These are phyloP conservation scores for Cancer borealis DNA, from an alignment of 2,888 invertebrate genomes.

Conservation along the genomic window DNA sequence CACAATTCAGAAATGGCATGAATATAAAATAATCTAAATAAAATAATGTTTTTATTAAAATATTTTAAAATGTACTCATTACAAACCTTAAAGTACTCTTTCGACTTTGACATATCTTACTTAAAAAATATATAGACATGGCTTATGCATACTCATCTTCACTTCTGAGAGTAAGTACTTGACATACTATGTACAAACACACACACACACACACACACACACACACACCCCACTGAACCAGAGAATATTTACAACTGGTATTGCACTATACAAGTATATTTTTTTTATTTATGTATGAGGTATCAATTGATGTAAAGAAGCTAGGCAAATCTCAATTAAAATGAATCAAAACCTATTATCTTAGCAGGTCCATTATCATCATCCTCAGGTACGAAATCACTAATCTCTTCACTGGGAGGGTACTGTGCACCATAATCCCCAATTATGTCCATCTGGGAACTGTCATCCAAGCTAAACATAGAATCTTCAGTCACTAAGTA, in stretches of 20 bases:
- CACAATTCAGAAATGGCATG: not conserved
- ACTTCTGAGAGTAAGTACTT: slow-evolving; percentile 49
- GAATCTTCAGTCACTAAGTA: slow-evolving; percentile 65
- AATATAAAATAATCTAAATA: slow-evolving; percentile 41
- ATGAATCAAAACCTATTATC: slow-evolving; percentile 75
- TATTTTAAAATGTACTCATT: slow-evolving; percentile 9
- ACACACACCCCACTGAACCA: not conserved
- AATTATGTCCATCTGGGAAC: slow-evolving; percentile 68
- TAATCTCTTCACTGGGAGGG: slow-evolving; percentile 67
- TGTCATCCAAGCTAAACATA: slow-evolving; percentile 73
- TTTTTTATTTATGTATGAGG: slow-evolving; percentile 58
- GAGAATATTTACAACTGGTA: slow-evolving; percentile 66
- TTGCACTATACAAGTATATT: slow-evolving; percentile 64
- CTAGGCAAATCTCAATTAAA: slow-evolving; percentile 69
- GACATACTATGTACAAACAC: slow-evolving; percentile 35
- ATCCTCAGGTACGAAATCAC: slow-evolving; percentile 74
- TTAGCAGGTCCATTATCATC: slow-evolving; percentile 75
- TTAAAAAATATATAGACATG: slow-evolving; percentile 17
- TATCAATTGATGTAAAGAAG: slow-evolving; percentile 55
- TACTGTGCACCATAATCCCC: slow-evolving; percentile 65
- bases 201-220: slow-evolving; percentile 47
- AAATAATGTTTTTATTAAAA: slow-evolving; percentile 34
- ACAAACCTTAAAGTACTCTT: slow-evolving; percentile 18
- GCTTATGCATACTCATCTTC: slow-evolving; percentile 1
- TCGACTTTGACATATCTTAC: not conserved